phyloP scores from a whole-genome alignment of 2,888 invertebrate species.

The Operophtera brumata region DNA sequence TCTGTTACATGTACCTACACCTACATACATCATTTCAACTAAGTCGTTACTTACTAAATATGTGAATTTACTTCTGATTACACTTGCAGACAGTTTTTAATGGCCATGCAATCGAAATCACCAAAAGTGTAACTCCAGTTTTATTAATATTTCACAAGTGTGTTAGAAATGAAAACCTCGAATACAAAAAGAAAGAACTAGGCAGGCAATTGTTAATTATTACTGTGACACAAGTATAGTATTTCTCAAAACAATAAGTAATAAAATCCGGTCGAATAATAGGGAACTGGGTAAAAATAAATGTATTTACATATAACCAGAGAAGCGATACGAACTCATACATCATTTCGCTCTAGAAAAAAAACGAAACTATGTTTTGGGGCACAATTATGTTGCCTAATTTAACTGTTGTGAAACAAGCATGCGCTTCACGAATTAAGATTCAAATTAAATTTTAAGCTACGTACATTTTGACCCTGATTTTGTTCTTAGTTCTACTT shows the following conservation, averaged over 20 bases:
- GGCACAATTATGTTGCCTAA: too few relatives aligned
- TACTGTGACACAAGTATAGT: constrained; percentile 13
- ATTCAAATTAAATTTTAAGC: too few relatives aligned
- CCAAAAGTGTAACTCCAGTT: not conserved
- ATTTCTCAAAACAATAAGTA: constrained; percentile 1
- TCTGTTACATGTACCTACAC: too few relatives aligned
- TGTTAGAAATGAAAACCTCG: constrained; percentile 15
- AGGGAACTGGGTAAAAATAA: too few relatives aligned
- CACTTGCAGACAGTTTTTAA: not conserved
- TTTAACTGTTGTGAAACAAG: too few relatives aligned
- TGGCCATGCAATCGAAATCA: constrained; percentile 10
- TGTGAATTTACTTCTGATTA: not conserved
- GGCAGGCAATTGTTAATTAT: not conserved
- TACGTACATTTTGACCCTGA: too few relatives aligned
- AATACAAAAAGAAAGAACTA: constrained; percentile 9
- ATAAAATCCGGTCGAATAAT: too few relatives aligned
- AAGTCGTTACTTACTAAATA: not conserved
- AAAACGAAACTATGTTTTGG: not conserved
- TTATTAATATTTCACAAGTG: constrained; percentile 15
- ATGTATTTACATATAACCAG: too few relatives aligned
- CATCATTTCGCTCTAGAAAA: not conserved
- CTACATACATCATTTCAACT: too few relatives aligned
- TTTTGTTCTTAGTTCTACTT: too few relatives aligned
- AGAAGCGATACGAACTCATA: too few relatives aligned
- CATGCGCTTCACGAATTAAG: too few relatives aligned